Evolutionary conservation across 2,888 invertebrate species (phyloP), one percentile per base, ranked within the genome.

Genomic region (Drosophila macrothrix): DNA sequence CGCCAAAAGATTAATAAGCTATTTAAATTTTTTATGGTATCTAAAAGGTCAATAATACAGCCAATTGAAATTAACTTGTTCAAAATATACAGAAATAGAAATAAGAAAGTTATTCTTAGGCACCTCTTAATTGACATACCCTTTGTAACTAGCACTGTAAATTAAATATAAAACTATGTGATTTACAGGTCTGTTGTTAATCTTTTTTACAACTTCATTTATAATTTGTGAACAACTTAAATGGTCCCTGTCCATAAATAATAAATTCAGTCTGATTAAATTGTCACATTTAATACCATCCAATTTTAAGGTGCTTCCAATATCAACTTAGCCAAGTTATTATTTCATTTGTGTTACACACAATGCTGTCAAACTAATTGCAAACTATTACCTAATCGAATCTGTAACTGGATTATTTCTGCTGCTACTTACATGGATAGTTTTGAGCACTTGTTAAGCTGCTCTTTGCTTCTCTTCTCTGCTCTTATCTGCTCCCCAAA

Each of bases 351-450:
- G 43, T 14, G 43, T 12, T 46, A 9, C 25, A 25, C 46, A 46
- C 2, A 4, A 9, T 46, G 25, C 25, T 9, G 16, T 28, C 46
- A 46, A 46, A 46, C 25, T 25, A 25, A 25, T 46, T 16, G 16
- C 25, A 46, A 46, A 46, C 16, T 46, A 9, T 25, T 46, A 46
- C 28, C 25, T 25, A 46, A 46, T 56, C 39, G 7, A 56, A 29
- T 19, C 56, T 22, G 28, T 19, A 56, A 29, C 29, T 28, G 39
- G n/a, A 39, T 35, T 31, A 35, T 29, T 22, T 41, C 41, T 29
- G n/a, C 56, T 28, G 46, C 46, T 22, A 66, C 19, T 67, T 54
- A 16, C 43, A 39, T 60, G 43, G 31, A 56, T 69, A 59, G 60
- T 55, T 76, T 43, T 33, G 39, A 50, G 56, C 12, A 52, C 25